These are phyloP conservation scores for Dryas iulia DNA, from an alignment of 1,140 invertebrate species.

Conservation along the genomic window DNA sequence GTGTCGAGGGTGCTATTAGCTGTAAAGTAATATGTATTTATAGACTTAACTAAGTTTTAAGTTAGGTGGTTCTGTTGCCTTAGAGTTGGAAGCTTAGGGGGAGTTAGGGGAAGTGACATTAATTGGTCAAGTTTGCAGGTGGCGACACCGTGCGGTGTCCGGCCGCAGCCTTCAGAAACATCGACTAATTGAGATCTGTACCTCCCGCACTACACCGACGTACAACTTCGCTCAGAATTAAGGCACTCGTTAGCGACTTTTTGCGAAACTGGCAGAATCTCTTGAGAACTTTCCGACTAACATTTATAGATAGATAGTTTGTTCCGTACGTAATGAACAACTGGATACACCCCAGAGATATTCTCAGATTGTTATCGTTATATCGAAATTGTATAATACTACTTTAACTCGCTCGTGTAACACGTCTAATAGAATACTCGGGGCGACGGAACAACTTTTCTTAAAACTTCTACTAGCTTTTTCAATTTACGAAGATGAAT, in stretches of 20 bases:
- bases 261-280: conserved; percentile 55
- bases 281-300: conserved; percentile 51
- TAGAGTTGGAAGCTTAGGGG: conserved; percentile 15
- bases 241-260: conserved; percentile 66
- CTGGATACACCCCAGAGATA: not conserved
- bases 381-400: conserved; percentile 25
- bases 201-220: conserved; percentile 20
- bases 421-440: conserved; percentile 30
- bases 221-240: conserved; percentile 56
- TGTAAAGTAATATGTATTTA: conserved; percentile 2
- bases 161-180: conserved; percentile 42
- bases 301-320: conserved; percentile 48
- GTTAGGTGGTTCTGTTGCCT: conserved; percentile 9
- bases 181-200: conserved; percentile 53
- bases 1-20: not conserved
- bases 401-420: conserved; percentile 29
- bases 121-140: conserved; percentile 55
- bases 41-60: conserved; percentile 3
- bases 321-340: conserved; percentile 34
- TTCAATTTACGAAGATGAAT: conserved; percentile 45
- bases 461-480: conserved; percentile 38
- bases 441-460: conserved; percentile 26
- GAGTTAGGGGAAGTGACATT: conserved; percentile 47
- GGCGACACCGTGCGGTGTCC: conserved; percentile 41
- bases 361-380: conserved; percentile 3